phyloP scores from a whole-genome alignment of 92 coral and sea anemone genomes.

The Pocillopora grandis region DNA sequence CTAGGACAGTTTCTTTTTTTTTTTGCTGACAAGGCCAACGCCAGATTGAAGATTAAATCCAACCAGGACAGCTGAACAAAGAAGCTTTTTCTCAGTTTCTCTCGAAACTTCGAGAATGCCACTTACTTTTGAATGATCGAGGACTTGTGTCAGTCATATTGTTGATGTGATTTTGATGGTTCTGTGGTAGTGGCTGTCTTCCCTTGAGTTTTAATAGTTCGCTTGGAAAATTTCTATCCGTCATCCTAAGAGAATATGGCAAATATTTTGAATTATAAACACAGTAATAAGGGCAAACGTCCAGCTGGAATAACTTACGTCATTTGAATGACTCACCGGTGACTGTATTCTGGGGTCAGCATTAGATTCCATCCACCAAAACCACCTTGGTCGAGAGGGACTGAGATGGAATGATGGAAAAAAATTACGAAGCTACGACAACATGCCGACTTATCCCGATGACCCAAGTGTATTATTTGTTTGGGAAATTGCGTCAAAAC shows the following conservation, averaged over 20 bases:
- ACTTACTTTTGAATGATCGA: conserved; percentile 18
- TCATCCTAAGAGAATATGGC: conserved; percentile 27
- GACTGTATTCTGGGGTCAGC: too few species aligned
- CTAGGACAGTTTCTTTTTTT: too few species aligned
- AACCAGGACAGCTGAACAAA: not conserved
- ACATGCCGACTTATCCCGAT: too few species aligned
- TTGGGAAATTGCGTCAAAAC: too few species aligned
- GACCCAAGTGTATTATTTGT: too few species aligned
- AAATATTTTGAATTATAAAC: not conserved
- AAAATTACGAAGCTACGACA: too few species aligned
- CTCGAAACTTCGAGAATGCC: not conserved
- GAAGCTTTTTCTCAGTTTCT: too few species aligned
- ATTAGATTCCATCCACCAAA: too few species aligned
- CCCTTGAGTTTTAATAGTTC: conserved; percentile 33
- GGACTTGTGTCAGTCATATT: conserved; percentile 10
- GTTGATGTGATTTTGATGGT: conserved; percentile 19
- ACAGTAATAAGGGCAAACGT: conserved; percentile 1
- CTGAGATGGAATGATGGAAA: too few species aligned
- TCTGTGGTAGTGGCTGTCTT: conserved; percentile 49
- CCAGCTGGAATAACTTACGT: conserved; percentile 29
- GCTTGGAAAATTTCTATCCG: not conserved
- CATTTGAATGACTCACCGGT: conserved; percentile 27
- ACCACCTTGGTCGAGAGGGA: too few species aligned
- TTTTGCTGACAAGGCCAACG: too few species aligned
- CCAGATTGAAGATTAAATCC: too few species aligned